Base-by-base conservation (phyloP, 2,797 vertebrate genomes). In the Scarus forsteni region DNA sequence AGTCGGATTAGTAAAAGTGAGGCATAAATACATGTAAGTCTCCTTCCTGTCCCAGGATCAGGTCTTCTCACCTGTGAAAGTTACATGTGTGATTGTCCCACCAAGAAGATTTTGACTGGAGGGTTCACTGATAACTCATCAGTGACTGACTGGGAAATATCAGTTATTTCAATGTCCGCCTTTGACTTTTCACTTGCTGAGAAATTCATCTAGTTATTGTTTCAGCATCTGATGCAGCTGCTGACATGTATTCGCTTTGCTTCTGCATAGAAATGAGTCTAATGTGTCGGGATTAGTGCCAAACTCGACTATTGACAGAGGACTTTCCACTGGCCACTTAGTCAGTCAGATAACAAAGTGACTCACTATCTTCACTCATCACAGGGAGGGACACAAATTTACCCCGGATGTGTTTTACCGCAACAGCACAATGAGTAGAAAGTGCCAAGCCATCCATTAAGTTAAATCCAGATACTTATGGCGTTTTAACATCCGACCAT, bases 361-460 rank as follows among this genome's bases (percentile, higher is more conserved):
- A 70, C 36, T 75, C 44, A 56, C 66, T 45, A 34, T 19, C 19
- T 66, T 55, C 46, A 48, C n/a, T 80, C 44, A 78, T 73, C 60
- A 66, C 34, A 46, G 53, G 63, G 36, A 42, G 75, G 55, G 6
- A 15, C 66, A 63, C 64, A 61, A 51, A 76, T 81, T 87, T 75
- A 74, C 43, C 73, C 53, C 6, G 39, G 58, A 38, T 40, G 52
- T 67, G 65, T 59, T 51, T 68, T 80, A 46, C 52, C 9, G 34
- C 42, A 77, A 35, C 14, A 11, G 39, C 34, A 55, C 45, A 53
- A 70, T 73, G 8, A 64, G 74, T 83, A 43, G 52, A 77, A 75
- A 79, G 59, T 77, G 52, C 48, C 58, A 60, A 68, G 60, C 34
- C 49, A 34, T 73, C 81, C 60, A 75, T 72, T 73, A 60, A 0